A percentile compares a stretch with the other conserved stretches of the same genome.
Evolutionary conservation across 2,888 invertebrate species (phyloP).

Genomic region (Orthosia cruda): DNA sequence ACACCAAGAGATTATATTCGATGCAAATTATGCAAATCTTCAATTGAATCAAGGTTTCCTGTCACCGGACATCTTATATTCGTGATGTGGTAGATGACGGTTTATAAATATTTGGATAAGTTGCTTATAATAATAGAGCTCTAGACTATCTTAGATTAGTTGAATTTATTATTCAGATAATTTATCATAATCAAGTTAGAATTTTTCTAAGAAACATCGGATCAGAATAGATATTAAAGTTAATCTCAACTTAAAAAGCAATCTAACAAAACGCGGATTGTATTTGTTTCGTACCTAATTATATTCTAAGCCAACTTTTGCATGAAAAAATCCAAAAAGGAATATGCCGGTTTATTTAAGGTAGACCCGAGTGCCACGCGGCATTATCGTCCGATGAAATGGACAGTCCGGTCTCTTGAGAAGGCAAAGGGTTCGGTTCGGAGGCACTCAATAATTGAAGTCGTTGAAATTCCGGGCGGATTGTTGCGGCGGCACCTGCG

Average conservation of each 20-base stretch:
- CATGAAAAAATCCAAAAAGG: conserved; percentile 77
- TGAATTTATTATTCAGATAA: conserved; percentile 14
- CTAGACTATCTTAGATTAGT: conserved; percentile 5
- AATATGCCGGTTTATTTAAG: conserved; percentile 83
- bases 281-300: conserved; percentile 68
- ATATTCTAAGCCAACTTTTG: conserved; percentile 73
- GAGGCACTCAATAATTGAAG: conserved; percentile 91
- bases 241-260: conserved; percentile 48
- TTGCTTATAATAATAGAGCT: conserved; percentile 18
- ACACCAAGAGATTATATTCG: conserved; percentile 49
- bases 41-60: conserved; percentile 85
- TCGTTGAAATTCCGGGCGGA: conserved; percentile 90
- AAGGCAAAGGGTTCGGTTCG: conserved; percentile 88
- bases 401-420: conserved; percentile 90
- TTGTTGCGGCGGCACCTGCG: conserved; percentile 87
- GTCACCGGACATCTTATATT: conserved; percentile 79
- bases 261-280: conserved; percentile 40
- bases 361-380: conserved; percentile 80
- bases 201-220: conserved; percentile 13
- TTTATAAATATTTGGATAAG: conserved; percentile 54
- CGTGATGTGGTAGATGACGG: conserved; percentile 58
- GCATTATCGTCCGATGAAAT: conserved; percentile 87
- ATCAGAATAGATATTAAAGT: conserved; percentile 25
- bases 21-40: conserved; percentile 86
- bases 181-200: conserved; percentile 18